Evolutionary conservation across 2,888 invertebrate genomes (phyloP).

Genomic region (Xylocampa areola): DNA sequence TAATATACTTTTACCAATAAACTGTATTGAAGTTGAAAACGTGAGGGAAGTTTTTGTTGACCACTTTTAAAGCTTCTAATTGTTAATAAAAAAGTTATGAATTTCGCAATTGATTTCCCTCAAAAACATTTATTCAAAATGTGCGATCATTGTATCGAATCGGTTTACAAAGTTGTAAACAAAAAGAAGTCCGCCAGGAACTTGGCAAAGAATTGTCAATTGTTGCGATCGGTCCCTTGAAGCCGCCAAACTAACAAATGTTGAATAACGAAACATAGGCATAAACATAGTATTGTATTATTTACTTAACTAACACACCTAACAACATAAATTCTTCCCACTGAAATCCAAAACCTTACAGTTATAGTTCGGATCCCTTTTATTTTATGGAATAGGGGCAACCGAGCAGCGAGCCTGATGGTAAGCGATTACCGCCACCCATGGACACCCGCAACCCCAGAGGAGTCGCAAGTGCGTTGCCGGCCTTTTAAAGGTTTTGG

Average conservation of each 20-base stretch:
- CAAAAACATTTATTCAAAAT: conserved; percentile 17
- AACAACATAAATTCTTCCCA: too few species aligned
- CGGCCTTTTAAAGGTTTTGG: too few species aligned
- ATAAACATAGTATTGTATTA: too few species aligned
- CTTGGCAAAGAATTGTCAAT: conserved; percentile 16
- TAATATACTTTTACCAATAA: neutral
- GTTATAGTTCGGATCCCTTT: too few species aligned
- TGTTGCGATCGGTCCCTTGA: conserved; percentile 4
- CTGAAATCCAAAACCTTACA: too few species aligned
- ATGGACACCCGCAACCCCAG: too few species aligned
- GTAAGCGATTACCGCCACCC: too few species aligned
- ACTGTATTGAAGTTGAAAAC: conserved; percentile 4
- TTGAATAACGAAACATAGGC: too few species aligned
- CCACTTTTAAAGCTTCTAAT: conserved; percentile 13
- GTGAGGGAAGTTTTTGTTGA: conserved; percentile 13
- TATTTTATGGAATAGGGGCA: too few species aligned
- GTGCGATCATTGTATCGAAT: conserved; percentile 23
- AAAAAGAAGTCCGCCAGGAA: conserved; percentile 34
- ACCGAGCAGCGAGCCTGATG: too few species aligned
- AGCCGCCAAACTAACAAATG: conserved; percentile 9
- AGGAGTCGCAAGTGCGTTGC: too few species aligned
- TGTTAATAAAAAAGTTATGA: conserved; percentile 21
- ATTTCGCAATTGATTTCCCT: conserved; percentile 26
- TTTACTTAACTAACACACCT: too few species aligned
- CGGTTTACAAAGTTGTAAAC: conserved; percentile 7